Evolutionary conservation across 2,888 invertebrate genomes (phyloP).

Genomic region (Tachina grossa): DNA sequence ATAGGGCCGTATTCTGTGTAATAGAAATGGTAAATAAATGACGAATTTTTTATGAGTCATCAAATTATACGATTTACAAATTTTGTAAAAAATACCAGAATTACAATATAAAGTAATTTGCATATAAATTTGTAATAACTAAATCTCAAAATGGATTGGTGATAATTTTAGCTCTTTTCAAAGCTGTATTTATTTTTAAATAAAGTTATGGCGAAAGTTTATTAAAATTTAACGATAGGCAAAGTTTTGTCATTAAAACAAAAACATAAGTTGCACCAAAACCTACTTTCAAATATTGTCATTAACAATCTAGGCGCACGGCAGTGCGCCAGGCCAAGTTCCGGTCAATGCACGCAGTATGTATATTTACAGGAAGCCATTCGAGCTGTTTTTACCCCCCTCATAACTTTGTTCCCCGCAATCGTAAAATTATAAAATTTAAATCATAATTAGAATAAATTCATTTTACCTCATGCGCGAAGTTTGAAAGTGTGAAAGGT

Average conservation of each 20-base stretch:
- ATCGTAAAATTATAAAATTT: too few relatives aligned
- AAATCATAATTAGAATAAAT: too few relatives aligned
- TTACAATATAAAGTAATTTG: slow-evolving; percentile 76
- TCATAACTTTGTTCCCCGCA: too few relatives aligned
- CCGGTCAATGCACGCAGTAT: too few relatives aligned
- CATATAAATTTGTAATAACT: slow-evolving; percentile 77
- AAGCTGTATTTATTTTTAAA: slow-evolving; percentile 15
- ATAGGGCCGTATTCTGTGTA: too few relatives aligned
- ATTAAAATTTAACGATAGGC: slow-evolving; percentile 5
- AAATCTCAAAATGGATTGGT: slow-evolving; percentile 50
- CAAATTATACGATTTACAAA: slow-evolving; percentile 59
- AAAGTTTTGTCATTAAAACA: slow-evolving; percentile 20
- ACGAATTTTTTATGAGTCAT: slow-evolving; percentile 75
- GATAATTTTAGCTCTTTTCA: slow-evolving; percentile 18
- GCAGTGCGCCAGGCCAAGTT: too few relatives aligned
- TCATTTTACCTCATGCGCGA: too few relatives aligned
- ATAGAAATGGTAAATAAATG: slow-evolving; percentile 68
- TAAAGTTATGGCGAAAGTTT: slow-evolving; percentile 11
- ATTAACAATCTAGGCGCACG: too few relatives aligned
- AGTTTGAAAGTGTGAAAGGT: too few relatives aligned
- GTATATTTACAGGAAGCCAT: too few relatives aligned
- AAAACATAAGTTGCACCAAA: neutral
- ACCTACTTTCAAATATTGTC: too few relatives aligned
- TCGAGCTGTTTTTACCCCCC: too few relatives aligned
- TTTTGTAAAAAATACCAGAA: neutral